Evolutionary conservation across 2,888 invertebrate species (phyloP), one percentile per base, ranked within the genome.

Genomic region (Busseola fusca): DNA sequence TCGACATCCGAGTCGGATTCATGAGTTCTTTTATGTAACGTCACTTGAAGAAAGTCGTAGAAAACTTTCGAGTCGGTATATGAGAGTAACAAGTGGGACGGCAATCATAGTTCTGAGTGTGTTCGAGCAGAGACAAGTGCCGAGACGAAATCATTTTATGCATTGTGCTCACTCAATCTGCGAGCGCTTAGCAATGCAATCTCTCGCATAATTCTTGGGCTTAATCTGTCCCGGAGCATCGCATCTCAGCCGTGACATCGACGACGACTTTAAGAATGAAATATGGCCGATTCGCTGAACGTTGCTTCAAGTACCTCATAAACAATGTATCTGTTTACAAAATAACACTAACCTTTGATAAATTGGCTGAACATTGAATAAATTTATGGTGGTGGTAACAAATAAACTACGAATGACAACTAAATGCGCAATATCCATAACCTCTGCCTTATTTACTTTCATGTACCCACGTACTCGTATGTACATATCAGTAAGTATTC

Each of bases 1-100:
- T 87, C 82, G 88, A 87, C 86, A 84, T 80, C 78, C 77, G 85
- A 86, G 84, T 81, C 70, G 76, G 84, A 90, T 91, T 91, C 91
- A 90, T 87, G 87, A 87, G 87, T 81, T 88, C 87, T 91, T 90
- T 89, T 89, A 89, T 90, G 84, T 89, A 88, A 92, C 87, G 88
- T 88, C 88, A 90, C 91, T 92, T 90, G 89, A 89, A 91, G 87
- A 88, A 88, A 89, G 87, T 90, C 85, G 85, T 84, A 76, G 84
- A 85, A 87, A 92, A 92, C 86, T 93, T 93, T 90, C 87, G 83
- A 90, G 85, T 83, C 87, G 80, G 86, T 83, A 87, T 90, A 90
- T 89, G 88, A 91, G 89, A 89, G 89, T 89, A 89, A 86, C 88
- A 90, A 92, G 88, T 89, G 84, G 89, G 83, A 81, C 84, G 87